phyloP scores from a whole-genome alignment of 2,888 invertebrate genomes.

The Scaptomyza tumidula region DNA sequence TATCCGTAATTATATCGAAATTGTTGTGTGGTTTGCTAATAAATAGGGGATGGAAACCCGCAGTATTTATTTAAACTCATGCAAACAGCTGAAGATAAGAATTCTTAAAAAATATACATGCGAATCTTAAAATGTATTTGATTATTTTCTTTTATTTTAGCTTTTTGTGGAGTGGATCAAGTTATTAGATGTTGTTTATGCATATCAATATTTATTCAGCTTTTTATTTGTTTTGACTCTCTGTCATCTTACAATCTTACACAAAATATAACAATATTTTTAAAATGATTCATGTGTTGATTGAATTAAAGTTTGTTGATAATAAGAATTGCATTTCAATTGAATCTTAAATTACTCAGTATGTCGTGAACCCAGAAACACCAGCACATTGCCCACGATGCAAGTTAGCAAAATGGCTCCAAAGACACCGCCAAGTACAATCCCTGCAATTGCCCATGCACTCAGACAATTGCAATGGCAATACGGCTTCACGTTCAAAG shows the following conservation, averaged over 20 bases:
- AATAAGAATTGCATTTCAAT: not conserved
- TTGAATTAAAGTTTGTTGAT: no score
- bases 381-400: not conserved
- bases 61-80: not conserved
- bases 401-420: not conserved
- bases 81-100: not conserved
- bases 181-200: not conserved
- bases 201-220: not conserved
- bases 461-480: not conserved
- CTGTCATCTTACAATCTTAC: no score
- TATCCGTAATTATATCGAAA: not conserved
- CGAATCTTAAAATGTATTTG: no score
- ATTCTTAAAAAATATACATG: not conserved
- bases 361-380: not conserved
- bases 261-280: no score
- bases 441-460: not conserved
- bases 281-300: no score
- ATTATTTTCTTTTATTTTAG: no score
- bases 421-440: not conserved
- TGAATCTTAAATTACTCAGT: no score
- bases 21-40: not conserved
- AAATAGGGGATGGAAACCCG: not conserved
- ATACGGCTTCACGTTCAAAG: not conserved
- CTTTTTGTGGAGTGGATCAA: no score
- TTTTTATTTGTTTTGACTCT: no score